Conservation (phyloP, 2,888 invertebrate genomes). For the Empis stercorea region DNA sequence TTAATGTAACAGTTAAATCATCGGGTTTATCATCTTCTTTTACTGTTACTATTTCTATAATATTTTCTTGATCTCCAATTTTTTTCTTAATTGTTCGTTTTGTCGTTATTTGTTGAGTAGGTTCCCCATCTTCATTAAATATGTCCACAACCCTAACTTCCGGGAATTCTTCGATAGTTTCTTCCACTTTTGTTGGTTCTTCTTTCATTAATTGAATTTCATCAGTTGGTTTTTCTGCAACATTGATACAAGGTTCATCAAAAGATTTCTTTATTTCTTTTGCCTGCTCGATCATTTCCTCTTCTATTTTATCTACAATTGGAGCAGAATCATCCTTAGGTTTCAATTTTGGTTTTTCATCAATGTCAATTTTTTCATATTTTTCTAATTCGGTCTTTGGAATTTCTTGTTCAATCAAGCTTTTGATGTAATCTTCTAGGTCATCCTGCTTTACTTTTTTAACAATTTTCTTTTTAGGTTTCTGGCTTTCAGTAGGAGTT, state of each 20-base stretch:
- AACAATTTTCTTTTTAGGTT: slow-evolving; percentile 25
- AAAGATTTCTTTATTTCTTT: slow-evolving; percentile 26
- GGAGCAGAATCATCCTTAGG: slow-evolving; percentile 12
- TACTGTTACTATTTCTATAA: slow-evolving; percentile 25
- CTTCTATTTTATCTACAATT: slow-evolving; percentile 13
- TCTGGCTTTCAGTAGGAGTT: slow-evolving; percentile 11
- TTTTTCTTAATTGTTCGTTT: slow-evolving; percentile 28
- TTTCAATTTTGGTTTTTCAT: slow-evolving; percentile 20
- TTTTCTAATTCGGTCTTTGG: slow-evolving; percentile 32
- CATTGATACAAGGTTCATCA: slow-evolving; percentile 19
- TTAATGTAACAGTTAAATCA: slow-evolving; percentile 15
- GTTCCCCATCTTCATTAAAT: slow-evolving; percentile 22
- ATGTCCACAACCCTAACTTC: slow-evolving; percentile 23
- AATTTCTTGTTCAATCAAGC: slow-evolving; percentile 29
- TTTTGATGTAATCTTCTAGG: slow-evolving; percentile 24
- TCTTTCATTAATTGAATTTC: slow-evolving; percentile 16
- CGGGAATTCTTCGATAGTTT: slow-evolving; percentile 17
- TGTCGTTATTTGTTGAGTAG: slow-evolving; percentile 25
- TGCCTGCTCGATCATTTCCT: slow-evolving; percentile 19
- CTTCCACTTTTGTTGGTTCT: slow-evolving; percentile 6
- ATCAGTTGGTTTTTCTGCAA: slow-evolving; percentile 17
- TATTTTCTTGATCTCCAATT: slow-evolving; percentile 21
- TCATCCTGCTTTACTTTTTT: slow-evolving; percentile 25
- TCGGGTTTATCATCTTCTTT: slow-evolving; percentile 26
- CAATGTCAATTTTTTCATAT: slow-evolving; percentile 33